phyloP scores from a whole-genome alignment of 2,113 vertebrate species.

The Diglossa brunneiventris region DNA sequence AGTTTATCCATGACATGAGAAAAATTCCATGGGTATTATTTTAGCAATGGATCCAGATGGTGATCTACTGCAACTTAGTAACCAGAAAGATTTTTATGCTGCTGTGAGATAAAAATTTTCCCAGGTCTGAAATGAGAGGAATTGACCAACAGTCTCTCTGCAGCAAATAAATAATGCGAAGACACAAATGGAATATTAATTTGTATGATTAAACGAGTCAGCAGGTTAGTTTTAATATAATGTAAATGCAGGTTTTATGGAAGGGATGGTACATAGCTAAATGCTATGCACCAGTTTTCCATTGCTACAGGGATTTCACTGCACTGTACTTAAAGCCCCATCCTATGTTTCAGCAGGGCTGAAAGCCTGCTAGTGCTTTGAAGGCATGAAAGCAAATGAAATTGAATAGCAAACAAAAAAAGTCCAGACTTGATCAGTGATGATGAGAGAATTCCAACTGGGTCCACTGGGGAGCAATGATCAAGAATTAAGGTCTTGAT shows the following conservation, averaged over 20 bases:
- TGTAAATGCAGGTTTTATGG: constrained; percentile 21
- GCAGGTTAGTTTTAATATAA: constrained; percentile 52
- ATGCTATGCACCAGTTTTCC: constrained; percentile 27
- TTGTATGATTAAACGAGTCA: constrained; percentile 44
- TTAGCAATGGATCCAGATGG: not conserved
- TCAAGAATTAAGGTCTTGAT: constrained; percentile 64
- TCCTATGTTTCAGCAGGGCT: constrained; percentile 34
- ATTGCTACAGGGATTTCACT: constrained; percentile 21
- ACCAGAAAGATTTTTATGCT: not conserved
- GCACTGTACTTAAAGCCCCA: not conserved
- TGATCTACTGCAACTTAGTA: not conserved
- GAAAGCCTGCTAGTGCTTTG: constrained; percentile 61
- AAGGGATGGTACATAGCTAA: not conserved
- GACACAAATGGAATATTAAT: constrained; percentile 11
- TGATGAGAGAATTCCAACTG: constrained; percentile 67
- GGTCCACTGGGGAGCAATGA: constrained; percentile 58
- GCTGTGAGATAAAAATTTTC: not conserved
- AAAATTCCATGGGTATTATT: not conserved
- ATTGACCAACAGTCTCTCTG: not conserved
- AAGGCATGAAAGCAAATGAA: constrained; percentile 71
- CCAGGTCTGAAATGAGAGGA: not conserved
- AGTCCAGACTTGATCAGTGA: constrained; percentile 59
- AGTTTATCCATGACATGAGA: not conserved
- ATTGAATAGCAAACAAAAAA: constrained; percentile 74
- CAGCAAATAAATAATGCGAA: constrained; percentile 12